Evolutionary conservation across 2,888 invertebrate species (phyloP).

Genomic region (Asteroscopus sphinx): DNA sequence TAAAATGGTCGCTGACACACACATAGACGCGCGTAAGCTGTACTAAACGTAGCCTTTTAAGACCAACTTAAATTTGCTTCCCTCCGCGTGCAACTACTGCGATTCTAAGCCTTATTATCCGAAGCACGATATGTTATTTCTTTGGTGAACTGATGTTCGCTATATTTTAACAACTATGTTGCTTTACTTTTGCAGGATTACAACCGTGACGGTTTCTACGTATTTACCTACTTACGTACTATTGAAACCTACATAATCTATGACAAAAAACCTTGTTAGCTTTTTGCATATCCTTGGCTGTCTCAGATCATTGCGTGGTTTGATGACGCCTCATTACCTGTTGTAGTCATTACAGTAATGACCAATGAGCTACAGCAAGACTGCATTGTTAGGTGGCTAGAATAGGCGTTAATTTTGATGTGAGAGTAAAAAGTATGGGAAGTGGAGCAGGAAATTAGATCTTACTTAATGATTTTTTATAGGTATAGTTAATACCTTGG

Average conservation of each 20-base stretch:
- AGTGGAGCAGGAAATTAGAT: slow-evolving; percentile 15
- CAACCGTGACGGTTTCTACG: neutral
- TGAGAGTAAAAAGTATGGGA: slow-evolving; percentile 37
- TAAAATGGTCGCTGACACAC: too few species aligned
- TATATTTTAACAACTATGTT: too few species aligned
- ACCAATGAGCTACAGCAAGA: slow-evolving; percentile 65
- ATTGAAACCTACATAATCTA: slow-evolving; percentile 34
- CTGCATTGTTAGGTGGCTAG: slow-evolving; percentile 47
- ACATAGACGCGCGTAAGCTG: too few species aligned
- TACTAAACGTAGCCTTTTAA: too few species aligned
- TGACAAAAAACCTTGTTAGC: slow-evolving; percentile 50
- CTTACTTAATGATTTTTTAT: neutral
- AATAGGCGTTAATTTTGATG: slow-evolving; percentile 23
- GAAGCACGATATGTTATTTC: too few species aligned
- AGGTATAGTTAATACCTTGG: neutral
- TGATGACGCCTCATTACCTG: slow-evolving; percentile 69
- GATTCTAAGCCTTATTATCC: too few species aligned
- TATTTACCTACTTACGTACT: slow-evolving; percentile 9
- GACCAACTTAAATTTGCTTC: too few species aligned
- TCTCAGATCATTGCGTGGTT: slow-evolving; percentile 74
- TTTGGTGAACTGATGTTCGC: too few species aligned
- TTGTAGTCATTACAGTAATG: slow-evolving; percentile 65
- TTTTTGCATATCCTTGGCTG: slow-evolving; percentile 85
- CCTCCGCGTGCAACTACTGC: too few species aligned
- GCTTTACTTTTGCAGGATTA: too few species aligned